These are phyloP conservation scores for Scopus umbretta DNA, from an alignment of 2,113 vertebrate genomes.

Conservation along the genomic window DNA sequence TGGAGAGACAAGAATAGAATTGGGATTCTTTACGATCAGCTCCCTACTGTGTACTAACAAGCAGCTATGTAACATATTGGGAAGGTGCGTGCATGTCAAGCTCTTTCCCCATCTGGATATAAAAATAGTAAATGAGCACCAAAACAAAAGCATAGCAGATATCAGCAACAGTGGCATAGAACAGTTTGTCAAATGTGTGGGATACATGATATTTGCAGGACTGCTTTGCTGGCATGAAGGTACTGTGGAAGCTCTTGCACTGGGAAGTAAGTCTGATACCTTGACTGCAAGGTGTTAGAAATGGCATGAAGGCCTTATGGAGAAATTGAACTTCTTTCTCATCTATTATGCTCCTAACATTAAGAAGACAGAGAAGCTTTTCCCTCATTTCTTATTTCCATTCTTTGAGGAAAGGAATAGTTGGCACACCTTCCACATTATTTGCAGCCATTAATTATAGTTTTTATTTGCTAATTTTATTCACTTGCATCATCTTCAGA, in stretches of 20 bases:
- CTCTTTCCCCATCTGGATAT: neutral
- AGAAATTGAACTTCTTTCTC: neutral
- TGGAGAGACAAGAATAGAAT: neutral
- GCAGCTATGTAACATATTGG: neutral
- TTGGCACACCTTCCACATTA: neutral
- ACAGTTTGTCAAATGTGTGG: neutral
- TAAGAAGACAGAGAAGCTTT: neutral
- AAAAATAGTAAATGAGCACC: neutral
- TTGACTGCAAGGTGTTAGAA: neutral
- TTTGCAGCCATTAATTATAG: neutral
- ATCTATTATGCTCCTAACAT: neutral
- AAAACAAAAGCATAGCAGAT: neutral
- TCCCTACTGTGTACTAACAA: conserved; percentile 26
- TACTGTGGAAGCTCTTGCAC: neutral
- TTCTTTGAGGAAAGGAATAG: neutral
- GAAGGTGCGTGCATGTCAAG: conserved; percentile 18
- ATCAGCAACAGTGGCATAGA: neutral
- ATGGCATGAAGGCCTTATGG: neutral
- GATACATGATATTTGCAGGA: neutral
- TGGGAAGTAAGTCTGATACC: neutral
- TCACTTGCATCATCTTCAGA: neutral
- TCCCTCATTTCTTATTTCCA: neutral
- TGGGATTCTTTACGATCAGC: neutral
- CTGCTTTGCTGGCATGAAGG: neutral
- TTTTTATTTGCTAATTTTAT: neutral